Base-by-base conservation (phyloP, 2,888 invertebrate species). In the Ariolimax columbianus region DNA sequence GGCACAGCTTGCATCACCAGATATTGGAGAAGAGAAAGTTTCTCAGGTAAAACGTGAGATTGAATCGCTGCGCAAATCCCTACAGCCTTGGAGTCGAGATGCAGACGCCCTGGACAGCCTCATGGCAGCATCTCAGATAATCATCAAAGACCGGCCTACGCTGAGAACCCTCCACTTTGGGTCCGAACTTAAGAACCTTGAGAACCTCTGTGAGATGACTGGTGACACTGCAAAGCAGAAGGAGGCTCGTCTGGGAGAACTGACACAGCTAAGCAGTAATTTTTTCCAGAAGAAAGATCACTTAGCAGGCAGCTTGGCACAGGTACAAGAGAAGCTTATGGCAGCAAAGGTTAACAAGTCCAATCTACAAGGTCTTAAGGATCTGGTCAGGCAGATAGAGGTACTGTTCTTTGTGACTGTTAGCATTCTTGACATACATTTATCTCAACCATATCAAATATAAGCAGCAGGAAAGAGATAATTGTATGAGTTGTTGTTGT, bases 1-100 rank as follows among this genome's bases (percentile, higher is more conserved):
- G 91, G 97, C 97, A 91, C 97, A 97, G 93, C 95, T 97, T 17
- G 97, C 97, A 86, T 96, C 96, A 43, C 96, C 96, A 19, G 97
- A 97, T 93, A 95, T 96, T 0, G 95, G 87, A n/a, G 92, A 92
- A 82, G 96, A 96, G 80, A 96, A 97, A 89, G 86, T 87, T 11
- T 96, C 96, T 89, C 95, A 95, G 87, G 95, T 97, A 23, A 95
- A 96, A 40, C 95, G 95, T 82, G 97, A 97, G 93, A 95, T 97
- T 7, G 96, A 96, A 33, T 95, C 95, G 77, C 95, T 97, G 26
- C 95, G 96, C 43, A 90, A 88, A 30, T 90, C 89, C 59, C 88
- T 93, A 89, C 82, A 84, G 36, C 87, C 90, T 0, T 93, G 93
- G 92, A 88, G 86, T 43, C 83, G 90, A 38, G 86, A 91, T 63